These are phyloP conservation scores for Cylloceria caligata DNA, from an alignment of 2,888 invertebrate genomes.

Conservation along the genomic window DNA sequence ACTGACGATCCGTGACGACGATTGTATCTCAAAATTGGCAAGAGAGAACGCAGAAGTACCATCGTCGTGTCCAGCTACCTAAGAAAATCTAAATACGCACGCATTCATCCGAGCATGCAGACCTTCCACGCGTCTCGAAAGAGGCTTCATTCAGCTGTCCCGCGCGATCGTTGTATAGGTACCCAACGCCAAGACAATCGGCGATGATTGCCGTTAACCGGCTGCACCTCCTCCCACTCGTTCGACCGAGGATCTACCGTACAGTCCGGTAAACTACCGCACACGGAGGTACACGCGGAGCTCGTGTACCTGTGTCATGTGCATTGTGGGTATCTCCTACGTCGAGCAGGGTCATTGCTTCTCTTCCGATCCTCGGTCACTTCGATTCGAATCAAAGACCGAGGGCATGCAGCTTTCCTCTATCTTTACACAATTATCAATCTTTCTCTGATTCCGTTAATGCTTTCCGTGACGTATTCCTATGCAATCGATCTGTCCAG, in stretches of 20 bases:
- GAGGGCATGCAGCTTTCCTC: not conserved
- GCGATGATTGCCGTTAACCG: conserved; percentile 77
- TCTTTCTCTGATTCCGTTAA: conserved; percentile 3
- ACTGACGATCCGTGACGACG: conserved; percentile 44
- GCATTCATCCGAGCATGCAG: conserved; percentile 4
- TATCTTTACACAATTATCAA: conserved; percentile 16
- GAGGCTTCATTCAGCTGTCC: conserved; percentile 68
- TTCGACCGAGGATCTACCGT: conserved; percentile 68
- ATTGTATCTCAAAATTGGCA: conserved; percentile 32
- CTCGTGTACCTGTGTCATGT: not conserved
- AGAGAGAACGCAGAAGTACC: conserved; percentile 17
- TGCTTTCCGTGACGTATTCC: not conserved
- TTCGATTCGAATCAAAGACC: conserved; percentile 1
- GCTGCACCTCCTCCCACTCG: conserved; percentile 61
- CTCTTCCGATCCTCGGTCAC: conserved; percentile 36
- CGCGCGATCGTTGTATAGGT: conserved; percentile 53
- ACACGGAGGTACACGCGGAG: conserved; percentile 5
- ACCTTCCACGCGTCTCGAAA: not conserved
- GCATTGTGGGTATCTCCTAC: conserved; percentile 30
- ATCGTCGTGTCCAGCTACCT: conserved; percentile 67
- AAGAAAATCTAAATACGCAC: conserved; percentile 78
- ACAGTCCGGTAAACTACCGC: conserved; percentile 1
- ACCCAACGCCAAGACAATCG: conserved; percentile 80
- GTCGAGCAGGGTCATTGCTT: conserved; percentile 16
- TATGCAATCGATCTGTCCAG: not conserved